Base-by-base conservation (phyloP, 2,888 invertebrate species). In the Endomychus coccineus region DNA sequence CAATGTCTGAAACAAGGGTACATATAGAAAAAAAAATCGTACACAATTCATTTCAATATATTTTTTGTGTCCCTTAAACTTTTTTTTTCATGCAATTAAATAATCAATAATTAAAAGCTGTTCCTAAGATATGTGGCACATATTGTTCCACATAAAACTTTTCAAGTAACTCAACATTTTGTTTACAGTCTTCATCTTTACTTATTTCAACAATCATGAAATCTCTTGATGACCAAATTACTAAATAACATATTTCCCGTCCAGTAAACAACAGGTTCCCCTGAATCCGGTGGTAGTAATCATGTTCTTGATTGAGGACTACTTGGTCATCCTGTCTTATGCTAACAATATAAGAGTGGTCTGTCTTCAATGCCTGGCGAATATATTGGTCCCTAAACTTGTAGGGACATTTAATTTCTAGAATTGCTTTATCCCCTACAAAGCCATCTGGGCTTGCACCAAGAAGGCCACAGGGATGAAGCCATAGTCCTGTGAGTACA, bases 381-480 rank as follows among this genome's bases (percentile, higher is more conserved):
- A 19, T 7, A 19, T 6, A 19, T 19, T 7, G n/a, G 17, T 27
- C 11, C 16, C 35, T 9, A 17, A 27, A 36, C 21, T 29, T 29
- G 16, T 19, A 27, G 9, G 36, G 36, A 22, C 36, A 36, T 16
- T 36, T 29, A 12, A 36, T 12, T 39, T 39, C 39, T 7, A 33
- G 9, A 7, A 39, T 32, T 15, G 33, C 25, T 23, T 34, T 25
- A 14, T 42, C 34, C 1, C 17, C 42, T 16, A 39, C 16, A 6
- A 42, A 16, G 2, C 32, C 42, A 39, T 42, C 39, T 13, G 39
- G 42, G 25, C 39, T 42, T n/a, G 30, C 42, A 11, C 39, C 39
- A 17, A 42, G 27, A 34, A 16, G 35, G 4, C 39, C 39, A 30
- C 42, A 42, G 10, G 10, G 7, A 25, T 39, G 11, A 2, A 42